phyloP scores from a whole-genome alignment of 2,888 invertebrate species.

The Sminthurinus aureus region DNA sequence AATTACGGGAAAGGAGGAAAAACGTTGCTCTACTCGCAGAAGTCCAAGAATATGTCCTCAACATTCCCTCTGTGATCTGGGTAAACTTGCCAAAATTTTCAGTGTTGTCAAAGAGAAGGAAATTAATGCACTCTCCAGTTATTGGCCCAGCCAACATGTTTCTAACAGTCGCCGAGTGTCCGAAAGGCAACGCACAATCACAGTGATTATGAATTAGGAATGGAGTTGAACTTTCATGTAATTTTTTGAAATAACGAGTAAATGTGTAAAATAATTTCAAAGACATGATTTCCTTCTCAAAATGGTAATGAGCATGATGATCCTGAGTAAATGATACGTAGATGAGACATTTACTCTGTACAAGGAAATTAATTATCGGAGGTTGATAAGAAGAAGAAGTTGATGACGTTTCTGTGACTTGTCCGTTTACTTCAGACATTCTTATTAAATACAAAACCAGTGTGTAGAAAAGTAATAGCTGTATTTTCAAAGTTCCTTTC shows the following conservation, averaged over 20 bases:
- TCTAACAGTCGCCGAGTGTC: not conserved
- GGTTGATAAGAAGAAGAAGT: no score
- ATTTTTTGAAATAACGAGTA: not conserved
- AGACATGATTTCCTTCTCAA: not conserved
- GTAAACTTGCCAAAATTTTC: no score
- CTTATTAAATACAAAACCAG: no score
- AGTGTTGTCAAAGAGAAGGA: slow-evolving; percentile 6
- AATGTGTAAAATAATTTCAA: not conserved
- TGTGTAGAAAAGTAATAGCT: no score
- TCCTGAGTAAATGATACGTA: not conserved
- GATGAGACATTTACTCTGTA: not conserved
- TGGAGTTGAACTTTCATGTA: not conserved
- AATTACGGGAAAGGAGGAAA: no score
- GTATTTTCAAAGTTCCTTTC: no score
- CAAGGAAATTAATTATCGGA: not conserved
- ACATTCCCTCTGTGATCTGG: not conserved
- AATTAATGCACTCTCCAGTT: slow-evolving; percentile 15
- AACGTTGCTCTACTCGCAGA: not conserved
- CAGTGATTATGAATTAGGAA: not conserved
- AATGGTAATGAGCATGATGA: not conserved
- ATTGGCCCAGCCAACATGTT: not conserved
- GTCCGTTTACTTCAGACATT: no score
- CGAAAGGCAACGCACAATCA: not conserved
- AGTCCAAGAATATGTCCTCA: not conserved
- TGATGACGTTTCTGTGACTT: no score